Conservation (phyloP, 2,797 vertebrate species). For the Balearica regulorum region DNA sequence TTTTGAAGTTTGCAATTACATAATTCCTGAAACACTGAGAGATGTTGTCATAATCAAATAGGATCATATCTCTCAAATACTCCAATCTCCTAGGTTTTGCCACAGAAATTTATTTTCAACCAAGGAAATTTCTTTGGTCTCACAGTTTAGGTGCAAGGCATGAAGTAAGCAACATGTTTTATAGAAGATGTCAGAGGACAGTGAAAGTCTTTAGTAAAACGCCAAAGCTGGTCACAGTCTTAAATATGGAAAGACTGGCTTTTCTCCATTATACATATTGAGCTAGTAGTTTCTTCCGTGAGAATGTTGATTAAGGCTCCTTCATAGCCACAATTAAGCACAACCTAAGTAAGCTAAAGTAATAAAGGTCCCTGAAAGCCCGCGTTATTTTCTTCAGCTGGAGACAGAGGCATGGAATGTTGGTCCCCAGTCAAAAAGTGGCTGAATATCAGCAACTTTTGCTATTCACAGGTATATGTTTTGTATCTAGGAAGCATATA, state of each 20-base stretch:
- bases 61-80: not conserved
- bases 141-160: not conserved
- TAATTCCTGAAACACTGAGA: not conserved
- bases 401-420: not conserved
- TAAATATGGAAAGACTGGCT: not conserved
- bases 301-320: not conserved
- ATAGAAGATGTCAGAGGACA: not conserved
- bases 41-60: not conserved
- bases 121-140: not conserved
- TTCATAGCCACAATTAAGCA: not conserved
- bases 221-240: not conserved
- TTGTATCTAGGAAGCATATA: not conserved
- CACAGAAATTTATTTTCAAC: not conserved
- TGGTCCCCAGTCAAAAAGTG: not conserved
- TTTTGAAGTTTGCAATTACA: not conserved
- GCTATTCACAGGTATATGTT: not conserved
- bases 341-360: not conserved
- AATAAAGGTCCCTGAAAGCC: not conserved
- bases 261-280: not conserved
- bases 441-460: not conserved
- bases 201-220: not conserved
- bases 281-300: not conserved
- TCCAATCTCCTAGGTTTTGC: not conserved
- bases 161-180: not conserved
- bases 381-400: not conserved